Evolutionary conservation across 2,888 invertebrate genomes (phyloP), one percentile per base, ranked within the genome.

Genomic region (Chrysolina americana): DNA sequence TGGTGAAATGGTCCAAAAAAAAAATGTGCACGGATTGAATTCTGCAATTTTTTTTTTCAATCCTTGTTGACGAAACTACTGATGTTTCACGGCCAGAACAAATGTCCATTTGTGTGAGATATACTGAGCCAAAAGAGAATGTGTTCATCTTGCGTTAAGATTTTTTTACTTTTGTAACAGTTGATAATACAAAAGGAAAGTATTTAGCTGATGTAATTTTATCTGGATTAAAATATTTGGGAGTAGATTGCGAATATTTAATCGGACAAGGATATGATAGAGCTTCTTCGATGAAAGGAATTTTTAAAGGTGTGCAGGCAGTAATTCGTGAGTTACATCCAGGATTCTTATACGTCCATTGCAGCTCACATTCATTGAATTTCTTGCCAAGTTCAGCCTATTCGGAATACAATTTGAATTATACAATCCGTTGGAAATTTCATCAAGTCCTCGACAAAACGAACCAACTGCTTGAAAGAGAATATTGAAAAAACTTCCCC

Each of bases 341-440:
- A 36, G 36, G 8, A 36, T 4, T 8, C 36, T 36, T 8, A 36
- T 36, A 8, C 36, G 36, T 36, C 36, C 36, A 36, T 36, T 36
- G 36, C 36, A 36, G 36, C 36, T 36, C 36, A 36, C 36, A 36
- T 36, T 36, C 28, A 28, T 28, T 28, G 28, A 28, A 28, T 28
- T 59, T 69, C 74, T 48, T 73, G 74, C 41, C 36, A 76, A 47
- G 59, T 73, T 64, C 73, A 68, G 48, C 19, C 64, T 73, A 41
- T 78, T 41, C 62, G 70, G 65, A 78, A 77, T 75, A 65, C 63
- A 44, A 68, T 78, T 65, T 76, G 76, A 19, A 76, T 65, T 15
- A 68, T 73, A 64, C 47, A 65, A 65, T 65, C 21, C 13, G 17
- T 65, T 21, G 11, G 23, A 59, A 23, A 59, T 65, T 65, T 47